phyloP scores from a whole-genome alignment of 2,113 vertebrate species.

The Pseudonaja textilis region DNA sequence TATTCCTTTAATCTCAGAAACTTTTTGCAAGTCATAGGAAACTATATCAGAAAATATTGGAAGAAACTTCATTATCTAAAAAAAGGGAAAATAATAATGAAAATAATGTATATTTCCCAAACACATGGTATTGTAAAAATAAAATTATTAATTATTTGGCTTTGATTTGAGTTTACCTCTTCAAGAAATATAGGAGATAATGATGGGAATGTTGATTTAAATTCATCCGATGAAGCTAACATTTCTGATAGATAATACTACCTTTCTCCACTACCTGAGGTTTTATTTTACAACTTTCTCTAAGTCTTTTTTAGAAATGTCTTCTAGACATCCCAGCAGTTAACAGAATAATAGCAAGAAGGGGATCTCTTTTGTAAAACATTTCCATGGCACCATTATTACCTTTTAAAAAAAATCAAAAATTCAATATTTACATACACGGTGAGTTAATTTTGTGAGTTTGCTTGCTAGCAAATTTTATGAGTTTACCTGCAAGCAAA shows the following conservation, averaged over 20 bases:
- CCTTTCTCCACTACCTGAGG: background rate
- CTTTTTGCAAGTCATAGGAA: background rate
- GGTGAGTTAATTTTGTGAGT: too few species aligned
- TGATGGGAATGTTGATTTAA: background rate
- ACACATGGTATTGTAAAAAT: background rate
- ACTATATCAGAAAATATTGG: background rate
- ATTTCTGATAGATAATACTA: background rate
- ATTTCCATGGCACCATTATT: background rate
- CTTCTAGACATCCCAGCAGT: background rate
- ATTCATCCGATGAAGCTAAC: background rate
- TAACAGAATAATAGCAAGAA: background rate
- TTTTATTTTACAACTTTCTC: background rate
- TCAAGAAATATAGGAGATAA: background rate
- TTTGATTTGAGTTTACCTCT: background rate
- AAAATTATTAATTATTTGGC: background rate
- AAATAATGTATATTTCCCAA: background rate
- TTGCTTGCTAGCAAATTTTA: too few species aligned
- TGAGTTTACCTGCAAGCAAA: too few species aligned
- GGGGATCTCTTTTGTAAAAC: background rate
- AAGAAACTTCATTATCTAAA: background rate
- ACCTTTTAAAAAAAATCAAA: too few species aligned
- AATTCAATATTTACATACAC: too few species aligned
- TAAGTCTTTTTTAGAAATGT: background rate
- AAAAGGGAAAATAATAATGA: background rate
- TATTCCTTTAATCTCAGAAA: background rate